Percentiles rank a stretch among this genome's conserved stretches.
Conservation (phyloP, 2,797 vertebrate genomes). For the Spinus olivaceus region DNA sequence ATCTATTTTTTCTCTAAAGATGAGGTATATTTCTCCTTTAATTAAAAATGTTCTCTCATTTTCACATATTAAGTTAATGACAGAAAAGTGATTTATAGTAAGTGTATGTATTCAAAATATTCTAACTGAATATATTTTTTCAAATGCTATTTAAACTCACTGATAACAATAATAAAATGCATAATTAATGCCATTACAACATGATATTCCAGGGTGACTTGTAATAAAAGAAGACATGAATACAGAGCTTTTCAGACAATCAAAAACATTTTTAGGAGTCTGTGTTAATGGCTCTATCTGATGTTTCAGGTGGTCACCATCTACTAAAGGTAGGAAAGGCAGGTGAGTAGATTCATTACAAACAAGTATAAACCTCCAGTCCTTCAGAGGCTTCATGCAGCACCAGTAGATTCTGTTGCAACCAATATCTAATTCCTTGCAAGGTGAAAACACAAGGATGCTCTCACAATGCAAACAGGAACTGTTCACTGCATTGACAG, state of each 20-base stretch:
- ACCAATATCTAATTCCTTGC: neutral
- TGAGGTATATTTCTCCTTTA: neutral
- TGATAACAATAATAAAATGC: neutral
- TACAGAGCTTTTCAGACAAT: neutral
- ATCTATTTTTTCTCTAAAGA: conserved; percentile 17
- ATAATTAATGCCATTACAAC: neutral
- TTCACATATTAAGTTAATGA: neutral
- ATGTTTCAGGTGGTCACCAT: neutral
- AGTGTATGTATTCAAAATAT: neutral
- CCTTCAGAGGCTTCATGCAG: neutral
- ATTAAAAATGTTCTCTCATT: neutral
- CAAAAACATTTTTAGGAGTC: neutral
- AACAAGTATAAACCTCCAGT: neutral
- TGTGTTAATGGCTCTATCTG: neutral
- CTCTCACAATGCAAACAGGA: neutral
- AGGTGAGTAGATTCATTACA: neutral
- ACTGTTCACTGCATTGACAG: neutral
- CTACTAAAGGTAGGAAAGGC: neutral
- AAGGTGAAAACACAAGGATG: neutral
- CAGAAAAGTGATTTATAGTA: neutral
- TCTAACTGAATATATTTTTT: neutral
- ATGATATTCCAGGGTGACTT: neutral
- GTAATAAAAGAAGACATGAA: neutral
- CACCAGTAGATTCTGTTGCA: neutral
- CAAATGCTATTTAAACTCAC: neutral